These are phyloP conservation scores for Astyanax mexicanus DNA, from an alignment of 2,797 vertebrate species.

Conservation along the genomic window DNA sequence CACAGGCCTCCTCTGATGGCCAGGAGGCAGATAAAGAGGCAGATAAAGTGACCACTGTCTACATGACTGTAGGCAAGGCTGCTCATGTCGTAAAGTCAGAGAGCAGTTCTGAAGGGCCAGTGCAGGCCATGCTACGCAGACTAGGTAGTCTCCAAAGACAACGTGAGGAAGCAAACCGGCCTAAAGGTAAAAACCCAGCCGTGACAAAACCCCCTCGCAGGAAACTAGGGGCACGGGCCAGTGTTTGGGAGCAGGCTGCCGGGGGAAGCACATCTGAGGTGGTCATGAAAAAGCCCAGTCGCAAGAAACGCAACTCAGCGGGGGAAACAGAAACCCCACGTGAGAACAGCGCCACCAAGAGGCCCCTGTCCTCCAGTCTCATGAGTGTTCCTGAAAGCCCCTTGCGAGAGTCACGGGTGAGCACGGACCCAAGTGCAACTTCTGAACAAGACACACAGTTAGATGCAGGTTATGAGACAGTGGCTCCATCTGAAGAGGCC, in stretches of 20 bases:
- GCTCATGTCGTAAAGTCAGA: conserved; percentile 69
- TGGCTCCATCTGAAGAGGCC: conserved; percentile 64
- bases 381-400: conserved; percentile 67
- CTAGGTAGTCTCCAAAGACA: conserved; percentile 88
- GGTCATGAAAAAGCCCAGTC: conserved; percentile 70
- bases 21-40: conserved; percentile 63
- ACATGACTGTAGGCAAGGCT: conserved; percentile 85
- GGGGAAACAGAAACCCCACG: conserved; percentile 47
- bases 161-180: conserved; percentile 70
- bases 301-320: conserved; percentile 66
- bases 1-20: conserved; percentile 65
- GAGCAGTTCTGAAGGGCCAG: conserved; percentile 75
- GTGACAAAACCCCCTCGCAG: conserved; percentile 86
- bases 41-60: conserved; percentile 85
- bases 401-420: conserved; percentile 53
- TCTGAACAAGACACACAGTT: conserved; percentile 14
- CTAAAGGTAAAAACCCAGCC: conserved; percentile 70
- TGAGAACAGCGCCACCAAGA: conserved; percentile 67
- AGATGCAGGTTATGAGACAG: conserved; percentile 73
- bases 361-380: conserved; percentile 74
- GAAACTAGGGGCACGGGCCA: conserved; percentile 77
- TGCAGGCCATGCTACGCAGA: conserved; percentile 85
- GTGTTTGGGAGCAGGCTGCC: conserved; percentile 73
- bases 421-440: conserved; percentile 54
- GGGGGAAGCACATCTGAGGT: conserved; percentile 55